Evolutionary conservation across 2,113 vertebrate species (phyloP).

Genomic region (Sialia sialis): DNA sequence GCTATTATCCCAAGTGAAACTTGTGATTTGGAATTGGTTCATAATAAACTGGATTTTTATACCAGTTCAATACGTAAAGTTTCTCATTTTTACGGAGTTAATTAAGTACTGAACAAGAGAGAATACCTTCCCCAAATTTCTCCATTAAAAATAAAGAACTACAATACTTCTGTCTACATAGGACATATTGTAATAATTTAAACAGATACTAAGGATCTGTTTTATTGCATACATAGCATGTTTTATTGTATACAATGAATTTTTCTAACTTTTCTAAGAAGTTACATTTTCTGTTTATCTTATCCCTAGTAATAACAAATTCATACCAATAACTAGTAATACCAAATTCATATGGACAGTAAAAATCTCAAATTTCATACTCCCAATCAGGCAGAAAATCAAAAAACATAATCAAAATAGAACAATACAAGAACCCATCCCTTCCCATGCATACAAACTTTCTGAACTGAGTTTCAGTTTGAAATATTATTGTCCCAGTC

Average conservation of each 20-base stretch:
- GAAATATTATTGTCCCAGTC: not conserved
- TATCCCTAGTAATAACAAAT: not conserved
- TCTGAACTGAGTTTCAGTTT: not conserved
- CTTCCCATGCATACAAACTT: not conserved
- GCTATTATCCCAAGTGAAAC: slow-evolving; percentile 23
- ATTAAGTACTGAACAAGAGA: slow-evolving; percentile 14
- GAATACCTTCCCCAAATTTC: not conserved
- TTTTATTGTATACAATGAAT: not conserved
- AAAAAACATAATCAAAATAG: not conserved
- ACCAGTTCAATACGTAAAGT: slow-evolving; percentile 29
- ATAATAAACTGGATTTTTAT: slow-evolving; percentile 28
- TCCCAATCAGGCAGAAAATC: not conserved
- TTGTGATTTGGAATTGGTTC: slow-evolving; percentile 42
- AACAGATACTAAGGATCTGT: not conserved
- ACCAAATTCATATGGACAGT: not conserved
- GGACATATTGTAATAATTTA: not conserved
- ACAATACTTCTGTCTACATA: not conserved
- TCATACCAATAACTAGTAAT: not conserved
- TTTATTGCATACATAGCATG: not conserved
- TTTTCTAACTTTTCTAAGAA: not conserved
- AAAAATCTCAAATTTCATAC: not conserved
- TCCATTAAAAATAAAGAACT: not conserved
- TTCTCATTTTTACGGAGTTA: not conserved
- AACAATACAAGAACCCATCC: not conserved
- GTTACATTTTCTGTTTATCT: not conserved